Conservation (phyloP, 30 jellyfish, hydroid and myxozoan species). For the Aurelia sp. region DNA sequence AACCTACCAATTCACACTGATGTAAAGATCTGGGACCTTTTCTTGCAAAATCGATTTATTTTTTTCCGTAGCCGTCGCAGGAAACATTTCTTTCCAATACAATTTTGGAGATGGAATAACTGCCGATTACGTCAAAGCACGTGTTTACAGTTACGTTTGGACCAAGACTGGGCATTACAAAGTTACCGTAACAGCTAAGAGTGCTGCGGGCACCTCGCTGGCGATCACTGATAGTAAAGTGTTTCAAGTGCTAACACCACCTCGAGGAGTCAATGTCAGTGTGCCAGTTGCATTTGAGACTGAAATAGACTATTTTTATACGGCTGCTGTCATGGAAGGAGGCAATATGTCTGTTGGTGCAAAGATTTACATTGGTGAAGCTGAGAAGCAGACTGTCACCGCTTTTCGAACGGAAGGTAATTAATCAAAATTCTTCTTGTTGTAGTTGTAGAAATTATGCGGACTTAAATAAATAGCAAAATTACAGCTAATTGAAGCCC, state of each 20-base stretch:
- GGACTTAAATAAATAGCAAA: too few species aligned
- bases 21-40: too few species aligned
- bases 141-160: conserved; percentile 5
- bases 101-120: conserved; percentile 55
- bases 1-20: too few species aligned
- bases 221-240: conserved; percentile 27
- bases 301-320: not conserved
- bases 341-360: conserved; percentile 40
- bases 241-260: conserved; percentile 37
- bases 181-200: conserved; percentile 18
- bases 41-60: not conserved
- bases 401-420: not conserved
- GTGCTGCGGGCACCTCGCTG: not conserved
- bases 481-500: too few species aligned
- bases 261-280: conserved; percentile 16
- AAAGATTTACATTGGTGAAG: conserved; percentile 6
- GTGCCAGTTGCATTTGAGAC: conserved; percentile 23
- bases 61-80: not conserved
- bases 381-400: not conserved
- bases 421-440: not conserved
- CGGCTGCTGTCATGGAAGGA: conserved; percentile 42
- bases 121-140: not conserved
- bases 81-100: not conserved
- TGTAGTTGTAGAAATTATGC: too few species aligned
- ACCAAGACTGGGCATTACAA: conserved; percentile 42